Evolutionary conservation across 2,888 invertebrate species (phyloP), one percentile per base, ranked within the genome.

Genomic region (Hirtodrosophila trivittata): DNA sequence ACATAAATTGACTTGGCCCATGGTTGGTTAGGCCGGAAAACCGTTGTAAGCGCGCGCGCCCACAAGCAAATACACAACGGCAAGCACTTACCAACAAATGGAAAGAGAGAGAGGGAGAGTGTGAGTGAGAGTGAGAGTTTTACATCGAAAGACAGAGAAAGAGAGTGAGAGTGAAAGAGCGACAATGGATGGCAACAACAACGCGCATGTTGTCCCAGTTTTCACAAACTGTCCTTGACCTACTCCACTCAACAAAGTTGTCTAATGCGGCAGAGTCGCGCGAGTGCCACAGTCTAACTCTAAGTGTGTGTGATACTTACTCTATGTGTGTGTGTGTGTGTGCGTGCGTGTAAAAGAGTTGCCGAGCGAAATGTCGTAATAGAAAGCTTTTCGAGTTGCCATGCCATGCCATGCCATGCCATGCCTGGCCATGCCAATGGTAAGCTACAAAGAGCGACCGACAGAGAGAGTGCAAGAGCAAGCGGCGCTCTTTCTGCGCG

Each of bases 151-250:
- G 57, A 67, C 39, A 58, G 43, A 56, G 42, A 43, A 37, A 21
- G 37, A 35, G 50, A 46, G 14, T 30, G 50, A 33, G 9, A 16
- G 28, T 14, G 37, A 39, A 54, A 54, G 58, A 47, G 58, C 21
- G 65, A 76, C 41, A 50, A 43, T 55, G 41, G 56, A 52, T 52
- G 54, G 64, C 81, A 86, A 86, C 85, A 80, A 80, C 86, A 80
- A 74, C 60, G 67, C 57, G 66, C 82, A 64, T 87, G 75, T 78
- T 89, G 90, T 85, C 89, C 89, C 87, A 89, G 84, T 89, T 90
- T 89, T 86, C 81, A 84, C 75, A 80, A 82, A 85, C 89, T 90
- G 90, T 90, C 90, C 90, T 90, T 90, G 90, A 90, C 90, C 90
- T 90, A 90, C 90, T 90, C 90, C 90, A 90, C 87, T 88, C 86